phyloP scores from a whole-genome alignment of 2,113 vertebrate species.

The Megaleporinus macrocephalus region DNA sequence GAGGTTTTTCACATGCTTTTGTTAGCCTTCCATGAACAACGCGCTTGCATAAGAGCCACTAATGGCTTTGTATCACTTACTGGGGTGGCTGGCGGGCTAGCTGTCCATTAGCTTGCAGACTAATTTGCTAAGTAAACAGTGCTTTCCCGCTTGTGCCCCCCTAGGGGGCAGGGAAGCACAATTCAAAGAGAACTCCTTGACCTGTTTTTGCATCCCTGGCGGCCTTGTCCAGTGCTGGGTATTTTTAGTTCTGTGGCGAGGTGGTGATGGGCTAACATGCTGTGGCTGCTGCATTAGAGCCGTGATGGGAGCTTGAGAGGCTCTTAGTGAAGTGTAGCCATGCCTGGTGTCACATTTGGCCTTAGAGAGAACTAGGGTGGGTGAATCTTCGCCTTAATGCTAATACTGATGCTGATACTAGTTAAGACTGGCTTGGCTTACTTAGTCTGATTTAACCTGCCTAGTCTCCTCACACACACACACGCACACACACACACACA shows the following conservation, averaged over 20 bases:
- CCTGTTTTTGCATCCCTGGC: conserved; percentile 48
- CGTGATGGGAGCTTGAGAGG: conserved; percentile 45
- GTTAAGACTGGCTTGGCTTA: too few species aligned
- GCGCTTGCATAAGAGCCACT: conserved; percentile 25
- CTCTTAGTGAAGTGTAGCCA: conserved; percentile 32
- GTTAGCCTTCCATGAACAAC: conserved; percentile 4
- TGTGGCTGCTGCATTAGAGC: conserved; percentile 27
- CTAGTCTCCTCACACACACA: too few species aligned
- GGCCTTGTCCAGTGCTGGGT: conserved; percentile 8
- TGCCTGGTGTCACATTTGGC: conserved; percentile 22
- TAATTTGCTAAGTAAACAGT: conserved; percentile 55
- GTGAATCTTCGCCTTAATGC: background rate
- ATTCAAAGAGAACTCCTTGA: conserved; percentile 51
- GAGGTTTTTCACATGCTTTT: background rate
- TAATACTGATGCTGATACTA: background rate
- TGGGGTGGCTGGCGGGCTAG: conserved; percentile 31
- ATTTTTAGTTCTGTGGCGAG: conserved; percentile 48
- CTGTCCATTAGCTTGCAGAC: conserved; percentile 52
- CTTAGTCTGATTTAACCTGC: too few species aligned
- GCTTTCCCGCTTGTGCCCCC: conserved; percentile 3
- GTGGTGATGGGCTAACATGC: conserved; percentile 11
- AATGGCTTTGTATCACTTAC: conserved; percentile 47
- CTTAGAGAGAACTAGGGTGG: background rate
- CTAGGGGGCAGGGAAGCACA: background rate
- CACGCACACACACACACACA: too few species aligned